Percentiles rank a stretch among this genome's conserved stretches.
Evolutionary conservation across 2,113 vertebrate species (phyloP).

Genomic region (Eretmodus cyanostictus): DNA sequence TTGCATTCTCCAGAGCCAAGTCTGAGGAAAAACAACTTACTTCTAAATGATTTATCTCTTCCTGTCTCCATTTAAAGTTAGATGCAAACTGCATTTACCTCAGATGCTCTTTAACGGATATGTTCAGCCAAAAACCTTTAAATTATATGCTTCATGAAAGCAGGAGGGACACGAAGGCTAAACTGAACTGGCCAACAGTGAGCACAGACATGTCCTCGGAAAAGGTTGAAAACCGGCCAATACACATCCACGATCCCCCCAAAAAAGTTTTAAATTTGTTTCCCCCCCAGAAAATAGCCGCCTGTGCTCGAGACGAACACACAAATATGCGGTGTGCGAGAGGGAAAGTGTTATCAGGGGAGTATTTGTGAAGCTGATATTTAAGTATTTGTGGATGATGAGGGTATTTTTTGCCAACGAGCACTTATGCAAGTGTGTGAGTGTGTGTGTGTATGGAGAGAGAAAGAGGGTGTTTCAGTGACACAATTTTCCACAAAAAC

Average conservation of each 20-base stretch:
- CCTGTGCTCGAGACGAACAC: not conserved
- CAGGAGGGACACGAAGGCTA: not conserved
- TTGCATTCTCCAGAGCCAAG: not conserved
- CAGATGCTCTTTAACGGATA: not conserved
- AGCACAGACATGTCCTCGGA: constrained; percentile 14
- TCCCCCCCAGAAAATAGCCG: not conserved
- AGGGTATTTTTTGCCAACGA: constrained; percentile 14
- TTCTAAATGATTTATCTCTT: not conserved
- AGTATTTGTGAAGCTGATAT: constrained; percentile 28
- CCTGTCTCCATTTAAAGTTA: not conserved
- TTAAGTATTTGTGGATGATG: constrained; percentile 26
- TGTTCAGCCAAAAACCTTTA: constrained; percentile 32
- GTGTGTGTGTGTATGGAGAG: not conserved
- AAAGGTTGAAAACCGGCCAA: not conserved
- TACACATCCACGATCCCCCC: not conserved
- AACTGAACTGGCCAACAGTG: not conserved
- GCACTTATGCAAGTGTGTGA: not conserved
- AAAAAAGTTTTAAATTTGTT: not conserved
- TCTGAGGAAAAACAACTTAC: not conserved
- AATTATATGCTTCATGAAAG: constrained; percentile 36
- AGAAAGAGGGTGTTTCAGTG: not conserved
- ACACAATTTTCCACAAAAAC: constrained; percentile 1
- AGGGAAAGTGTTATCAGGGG: constrained; percentile 9
- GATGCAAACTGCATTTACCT: constrained; percentile 20
- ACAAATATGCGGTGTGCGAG: constrained; percentile 24